Evolutionary conservation across 2,888 invertebrate species (phyloP).

Genomic region (Leptura quadrifasciata): DNA sequence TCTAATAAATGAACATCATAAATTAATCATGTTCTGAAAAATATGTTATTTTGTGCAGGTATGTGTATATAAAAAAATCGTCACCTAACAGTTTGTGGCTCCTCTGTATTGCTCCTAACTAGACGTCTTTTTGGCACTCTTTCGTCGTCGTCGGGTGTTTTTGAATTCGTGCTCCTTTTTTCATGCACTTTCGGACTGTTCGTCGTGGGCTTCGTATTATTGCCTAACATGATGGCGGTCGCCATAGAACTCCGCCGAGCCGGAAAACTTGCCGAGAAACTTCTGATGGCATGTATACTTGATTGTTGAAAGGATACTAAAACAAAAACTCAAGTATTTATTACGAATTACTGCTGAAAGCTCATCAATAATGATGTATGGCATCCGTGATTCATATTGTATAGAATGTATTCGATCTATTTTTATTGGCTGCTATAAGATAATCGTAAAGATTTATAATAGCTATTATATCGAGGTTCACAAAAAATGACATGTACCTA

Average conservation of each 20-base stretch:
- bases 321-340: slow-evolving; percentile 53
- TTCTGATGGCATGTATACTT: slow-evolving; percentile 72
- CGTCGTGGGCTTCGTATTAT: slow-evolving; percentile 37
- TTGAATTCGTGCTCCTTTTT: slow-evolving; percentile 64
- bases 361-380: slow-evolving; percentile 6
- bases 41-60: no score
- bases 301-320: slow-evolving; percentile 73
- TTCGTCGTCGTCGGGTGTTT: slow-evolving; percentile 64
- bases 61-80: no score
- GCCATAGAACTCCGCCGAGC: slow-evolving; percentile 68
- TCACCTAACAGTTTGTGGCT: slow-evolving; percentile 37
- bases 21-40: no score
- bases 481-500: neutral
- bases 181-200: slow-evolving; percentile 61
- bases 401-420: slow-evolving; percentile 38
- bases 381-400: slow-evolving; percentile 42
- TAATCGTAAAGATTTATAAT: slow-evolving; percentile 23
- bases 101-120: slow-evolving; percentile 62
- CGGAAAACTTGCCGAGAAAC: slow-evolving; percentile 73
- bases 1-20: no score
- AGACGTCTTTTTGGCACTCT: slow-evolving; percentile 68
- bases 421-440: slow-evolving; percentile 43
- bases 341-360: neutral
- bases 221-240: slow-evolving; percentile 62
- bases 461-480: neutral